Percentiles rank a stretch among this genome's conserved stretches.
These are phyloP conservation scores for Furcifer pardalis DNA, from an alignment of 2,797 vertebrate species.

Conservation along the genomic window DNA sequence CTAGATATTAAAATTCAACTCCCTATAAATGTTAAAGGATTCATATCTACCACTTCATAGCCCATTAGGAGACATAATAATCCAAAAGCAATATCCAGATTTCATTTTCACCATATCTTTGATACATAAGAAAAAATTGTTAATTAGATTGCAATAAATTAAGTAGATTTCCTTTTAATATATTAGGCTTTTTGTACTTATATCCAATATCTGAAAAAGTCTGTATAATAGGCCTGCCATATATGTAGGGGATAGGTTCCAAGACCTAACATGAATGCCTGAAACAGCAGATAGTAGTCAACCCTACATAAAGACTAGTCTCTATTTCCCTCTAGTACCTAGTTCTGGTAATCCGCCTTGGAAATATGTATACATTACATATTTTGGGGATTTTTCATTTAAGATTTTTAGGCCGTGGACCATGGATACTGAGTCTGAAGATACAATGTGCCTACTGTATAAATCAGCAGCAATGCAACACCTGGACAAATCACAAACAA, in stretches of 20 bases:
- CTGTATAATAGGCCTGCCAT: too few relatives aligned
- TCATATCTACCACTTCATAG: neutral
- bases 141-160: neutral
- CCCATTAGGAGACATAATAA: neutral
- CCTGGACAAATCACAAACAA: neutral
- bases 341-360: too few relatives aligned
- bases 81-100: neutral
- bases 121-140: neutral
- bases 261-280: too few relatives aligned
- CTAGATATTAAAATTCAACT: neutral
- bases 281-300: neutral
- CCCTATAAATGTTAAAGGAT: neutral
- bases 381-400: too few relatives aligned
- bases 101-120: conserved; percentile 10
- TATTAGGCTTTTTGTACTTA: neutral
- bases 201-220: neutral
- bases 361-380: too few relatives aligned
- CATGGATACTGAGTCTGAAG: too few relatives aligned
- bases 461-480: neutral
- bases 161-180: neutral
- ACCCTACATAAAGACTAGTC: too few relatives aligned
- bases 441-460: too few relatives aligned
- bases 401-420: too few relatives aligned
- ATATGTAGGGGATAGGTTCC: too few relatives aligned
- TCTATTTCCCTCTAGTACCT: too few relatives aligned